Evolutionary conservation across 2,113 vertebrate species (phyloP).

Genomic region (Centropus unirufus): DNA sequence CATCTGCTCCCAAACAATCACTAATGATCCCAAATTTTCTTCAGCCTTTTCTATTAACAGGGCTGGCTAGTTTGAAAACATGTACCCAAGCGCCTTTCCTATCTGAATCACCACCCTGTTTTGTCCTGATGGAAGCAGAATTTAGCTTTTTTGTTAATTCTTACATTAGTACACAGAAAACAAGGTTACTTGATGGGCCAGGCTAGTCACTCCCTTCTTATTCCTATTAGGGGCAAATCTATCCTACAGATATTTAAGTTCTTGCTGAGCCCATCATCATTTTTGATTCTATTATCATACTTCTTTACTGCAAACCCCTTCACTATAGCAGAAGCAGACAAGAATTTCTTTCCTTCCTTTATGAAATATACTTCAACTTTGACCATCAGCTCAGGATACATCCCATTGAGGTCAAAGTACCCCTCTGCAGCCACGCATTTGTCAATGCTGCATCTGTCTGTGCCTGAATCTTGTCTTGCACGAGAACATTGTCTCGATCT

Average conservation of each 20-base stretch:
- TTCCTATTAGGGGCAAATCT: neutral
- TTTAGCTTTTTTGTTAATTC: neutral
- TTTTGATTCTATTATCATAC: neutral
- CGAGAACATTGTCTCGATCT: neutral
- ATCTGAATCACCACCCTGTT: fast-evolving
- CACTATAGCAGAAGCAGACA: neutral
- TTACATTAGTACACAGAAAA: neutral
- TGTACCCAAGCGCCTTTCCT: neutral
- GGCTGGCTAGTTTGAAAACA: neutral
- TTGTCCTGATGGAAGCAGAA: neutral
- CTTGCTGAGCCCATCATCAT: neutral
- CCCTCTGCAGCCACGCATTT: neutral
- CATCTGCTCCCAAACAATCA: neutral
- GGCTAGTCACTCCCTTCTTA: neutral
- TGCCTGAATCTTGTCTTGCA: neutral
- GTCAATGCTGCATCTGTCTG: neutral
- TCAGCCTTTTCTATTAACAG: neutral
- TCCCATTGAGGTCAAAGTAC: neutral
- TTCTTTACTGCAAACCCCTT: neutral
- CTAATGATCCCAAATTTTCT: neutral
- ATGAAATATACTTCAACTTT: neutral
- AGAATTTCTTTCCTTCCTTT: neutral
- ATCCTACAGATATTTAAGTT: neutral
- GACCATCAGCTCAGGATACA: neutral
- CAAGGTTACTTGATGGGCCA: neutral